Base-by-base conservation (phyloP, 2,888 invertebrate genomes). In the Conus canariensis region DNA sequence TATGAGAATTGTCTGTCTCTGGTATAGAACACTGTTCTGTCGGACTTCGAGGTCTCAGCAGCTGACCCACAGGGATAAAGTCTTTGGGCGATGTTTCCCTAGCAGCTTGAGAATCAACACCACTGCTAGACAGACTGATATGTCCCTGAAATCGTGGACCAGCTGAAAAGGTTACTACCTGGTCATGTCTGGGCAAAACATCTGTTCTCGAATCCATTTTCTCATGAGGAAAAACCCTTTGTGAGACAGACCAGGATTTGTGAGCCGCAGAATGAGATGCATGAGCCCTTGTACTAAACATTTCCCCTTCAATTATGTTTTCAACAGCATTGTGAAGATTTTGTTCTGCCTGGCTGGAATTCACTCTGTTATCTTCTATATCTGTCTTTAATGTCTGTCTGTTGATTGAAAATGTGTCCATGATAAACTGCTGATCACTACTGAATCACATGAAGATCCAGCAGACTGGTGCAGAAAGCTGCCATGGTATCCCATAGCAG, bases 311-410 rank as follows among this genome's bases (percentile, higher is more conserved):
- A 3, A 94, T 88, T n/a, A 94, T 86, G 85, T 92, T 91, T 58
- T 94, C 94, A 12, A 94, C 92, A 9, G 94, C 93, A 88, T 89
- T 92, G 58, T 83, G 67, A 19, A 90, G 85, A 70, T 67, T 83
- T 30, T 64, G 67, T 58, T 45, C 85, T 16, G 87, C 58, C n/a
- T 67, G 83, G 67, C 56, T 85, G 45, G 85, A 59, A n/a, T 85
- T 88, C 12, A 67, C 83, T 25, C 70, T n/a, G 7, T 70, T 88
- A 25, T 88, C 45, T 80, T 80, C 80, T 16, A 80, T 10, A 1
- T 6, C 60, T 64, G 60, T 64, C 12, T 64, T 10, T 64, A 16
- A 16, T 64, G 60, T 14, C 60, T 64, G 60, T 64, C 12, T 64
- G 10, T 10, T 64, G 10, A 64, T 4, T 64, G 60, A 64, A 64